Base-by-base conservation (phyloP, 2,888 invertebrate genomes). In the Thera obeliscata region DNA sequence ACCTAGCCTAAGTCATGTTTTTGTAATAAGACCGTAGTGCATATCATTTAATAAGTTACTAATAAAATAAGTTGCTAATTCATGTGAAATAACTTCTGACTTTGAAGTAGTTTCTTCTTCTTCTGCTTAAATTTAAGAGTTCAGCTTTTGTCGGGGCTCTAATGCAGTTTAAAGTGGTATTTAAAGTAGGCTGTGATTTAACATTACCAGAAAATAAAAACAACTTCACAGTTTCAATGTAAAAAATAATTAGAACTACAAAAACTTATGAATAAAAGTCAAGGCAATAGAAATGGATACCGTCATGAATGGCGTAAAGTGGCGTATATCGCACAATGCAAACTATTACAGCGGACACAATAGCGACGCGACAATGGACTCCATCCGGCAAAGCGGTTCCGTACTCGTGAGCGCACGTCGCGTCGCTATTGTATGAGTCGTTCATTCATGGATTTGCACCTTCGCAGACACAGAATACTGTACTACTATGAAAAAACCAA, bases 381-480 rank as follows among this genome's bases (percentile, higher is more conserved):
- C 54, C 61, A 61, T 76, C 79, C 80, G 79, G 79, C 77, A 79
- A 80, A 69, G 75, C 73, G 63, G 64, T 54, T 43, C 61, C 35
- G 55, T 9, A 36, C 36, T 46, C 55, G 55, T 46, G 48, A 3
- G 36, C 61, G 55, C 61, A 61, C 61, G 61, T 61, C 61, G 61
- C 61, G 61, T 61, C 61, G 61, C 55, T n/a, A 61, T 61, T 61
- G 61, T 61, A 33, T n/a, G 4, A 12, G 22, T 9, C 5, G 55
- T 48, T 61, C 61, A 61, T 61, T 61, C 55, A 61, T 61, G 36
- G 8, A 61, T 55, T 61, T 33, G 48, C 61, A 61, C 61, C 61
- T 61, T 55, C 61, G 12, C 6, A 6, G 2, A 5, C 12, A 48
- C 35, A 61, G 43, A 55, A 54, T 55, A 61, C 52, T 9, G 7